Evolutionary conservation across 2,113 vertebrate genomes (phyloP).

Genomic region (Urocynchramus pylzowi): DNA sequence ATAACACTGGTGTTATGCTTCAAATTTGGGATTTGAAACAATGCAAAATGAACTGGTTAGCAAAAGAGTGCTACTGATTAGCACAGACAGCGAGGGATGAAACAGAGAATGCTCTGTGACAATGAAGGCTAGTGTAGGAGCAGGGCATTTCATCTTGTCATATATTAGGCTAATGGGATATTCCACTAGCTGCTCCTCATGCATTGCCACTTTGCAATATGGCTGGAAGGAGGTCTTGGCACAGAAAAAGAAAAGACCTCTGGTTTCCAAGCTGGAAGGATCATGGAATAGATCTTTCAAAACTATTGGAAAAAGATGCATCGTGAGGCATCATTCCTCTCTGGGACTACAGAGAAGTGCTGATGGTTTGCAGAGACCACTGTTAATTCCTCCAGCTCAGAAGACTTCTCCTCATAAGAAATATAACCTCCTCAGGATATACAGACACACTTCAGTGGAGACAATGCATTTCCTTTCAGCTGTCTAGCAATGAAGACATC

Average conservation of each 20-base stretch:
- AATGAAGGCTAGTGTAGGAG: background rate
- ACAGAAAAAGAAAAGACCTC: background rate
- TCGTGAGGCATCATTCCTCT: background rate
- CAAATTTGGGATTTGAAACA: conserved; percentile 17
- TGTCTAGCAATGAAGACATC: background rate
- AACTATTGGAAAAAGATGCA: background rate
- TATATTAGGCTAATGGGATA: background rate
- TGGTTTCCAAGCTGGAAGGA: background rate
- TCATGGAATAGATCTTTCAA: background rate
- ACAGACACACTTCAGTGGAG: background rate
- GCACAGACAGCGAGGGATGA: background rate
- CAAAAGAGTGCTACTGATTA: background rate
- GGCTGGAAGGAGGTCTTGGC: background rate
- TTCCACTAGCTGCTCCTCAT: background rate
- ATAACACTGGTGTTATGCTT: background rate
- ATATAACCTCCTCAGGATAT: background rate
- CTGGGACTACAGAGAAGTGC: background rate
- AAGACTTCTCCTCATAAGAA: background rate
- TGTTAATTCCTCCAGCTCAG: background rate
- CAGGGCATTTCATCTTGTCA: background rate
- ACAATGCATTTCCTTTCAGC: background rate
- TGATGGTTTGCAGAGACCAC: background rate
- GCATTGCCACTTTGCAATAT: background rate
- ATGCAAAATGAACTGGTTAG: background rate
- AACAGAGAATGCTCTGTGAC: background rate